Evolutionary conservation across 2,113 vertebrate species (phyloP).

Genomic region (Gymnorhina tibicen): DNA sequence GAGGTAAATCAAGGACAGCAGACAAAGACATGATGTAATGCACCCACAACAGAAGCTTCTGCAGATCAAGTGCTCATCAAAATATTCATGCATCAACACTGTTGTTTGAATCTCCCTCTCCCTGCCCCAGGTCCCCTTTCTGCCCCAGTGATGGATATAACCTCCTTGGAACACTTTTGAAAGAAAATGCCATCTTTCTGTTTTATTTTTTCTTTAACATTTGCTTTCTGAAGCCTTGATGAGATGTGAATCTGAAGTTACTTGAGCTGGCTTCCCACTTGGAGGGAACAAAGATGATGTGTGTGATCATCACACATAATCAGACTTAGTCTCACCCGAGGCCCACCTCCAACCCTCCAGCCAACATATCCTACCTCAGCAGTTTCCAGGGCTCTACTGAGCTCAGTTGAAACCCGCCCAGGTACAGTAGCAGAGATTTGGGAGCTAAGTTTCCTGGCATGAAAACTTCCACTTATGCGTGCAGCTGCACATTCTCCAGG

Average conservation of each 20-base stretch:
- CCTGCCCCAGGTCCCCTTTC: neutral
- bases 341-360: neutral
- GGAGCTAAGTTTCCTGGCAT: neutral
- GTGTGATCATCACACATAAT: neutral
- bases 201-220: neutral
- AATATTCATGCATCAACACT: neutral
- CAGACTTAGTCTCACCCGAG: neutral
- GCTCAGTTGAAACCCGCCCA: neutral
- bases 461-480: accelerated
- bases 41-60: neutral
- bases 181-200: neutral
- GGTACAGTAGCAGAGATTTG: neutral
- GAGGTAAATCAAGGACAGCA: slow-evolving; percentile 40
- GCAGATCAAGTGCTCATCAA: neutral
- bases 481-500: neutral
- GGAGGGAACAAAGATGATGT: neutral
- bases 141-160: neutral
- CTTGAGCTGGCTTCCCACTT: neutral
- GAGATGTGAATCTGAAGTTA: neutral
- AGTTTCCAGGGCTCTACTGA: neutral
- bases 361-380: neutral
- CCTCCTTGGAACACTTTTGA: neutral
- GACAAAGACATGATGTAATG: neutral
- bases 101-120: neutral
- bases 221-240: neutral